Percentiles rank a stretch among this genome's conserved stretches.
Conservation (phyloP, 2,888 invertebrate species). For the Lithophane leautieri region DNA sequence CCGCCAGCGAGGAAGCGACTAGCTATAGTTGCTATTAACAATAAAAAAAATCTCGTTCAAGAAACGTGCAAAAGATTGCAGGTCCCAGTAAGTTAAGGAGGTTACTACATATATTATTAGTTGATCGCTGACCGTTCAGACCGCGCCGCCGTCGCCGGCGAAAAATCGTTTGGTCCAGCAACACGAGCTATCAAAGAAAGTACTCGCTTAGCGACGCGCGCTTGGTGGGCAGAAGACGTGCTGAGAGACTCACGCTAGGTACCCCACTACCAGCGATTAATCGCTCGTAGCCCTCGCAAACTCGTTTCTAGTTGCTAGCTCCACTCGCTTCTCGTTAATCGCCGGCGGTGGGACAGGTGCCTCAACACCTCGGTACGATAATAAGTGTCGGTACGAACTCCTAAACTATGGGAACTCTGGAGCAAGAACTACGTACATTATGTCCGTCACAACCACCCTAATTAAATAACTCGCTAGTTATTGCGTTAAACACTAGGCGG, state of each 20-base stretch:
- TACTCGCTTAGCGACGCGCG: neutral
- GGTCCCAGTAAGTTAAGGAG: too few relatives aligned
- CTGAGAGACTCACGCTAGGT: neutral
- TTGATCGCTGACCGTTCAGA: neutral
- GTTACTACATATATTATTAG: neutral
- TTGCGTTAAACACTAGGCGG: constrained; percentile 35
- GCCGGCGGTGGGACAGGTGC: neutral
- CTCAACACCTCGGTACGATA: constrained; percentile 27
- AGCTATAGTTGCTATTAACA: neutral
- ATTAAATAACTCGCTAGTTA: constrained; percentile 48
- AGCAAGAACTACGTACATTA: constrained; percentile 26
- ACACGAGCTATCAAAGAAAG: neutral
- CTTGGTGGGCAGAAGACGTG: neutral
- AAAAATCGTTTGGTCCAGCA: neutral
- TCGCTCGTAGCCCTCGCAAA: neutral
- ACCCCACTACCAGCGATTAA: neutral
- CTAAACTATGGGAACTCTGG: constrained; percentile 11
- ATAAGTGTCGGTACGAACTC: constrained; percentile 22
- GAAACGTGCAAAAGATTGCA: neutral
- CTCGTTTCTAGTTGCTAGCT: neutral
- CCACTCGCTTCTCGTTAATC: neutral
- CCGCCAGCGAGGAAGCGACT: neutral
- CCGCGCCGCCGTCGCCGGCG: neutral
- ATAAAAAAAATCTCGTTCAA: neutral
- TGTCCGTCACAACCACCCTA: constrained; percentile 38